Evolutionary conservation across 2,113 vertebrate genomes (phyloP).

Genomic region (Coregonus clupeaformis): DNA sequence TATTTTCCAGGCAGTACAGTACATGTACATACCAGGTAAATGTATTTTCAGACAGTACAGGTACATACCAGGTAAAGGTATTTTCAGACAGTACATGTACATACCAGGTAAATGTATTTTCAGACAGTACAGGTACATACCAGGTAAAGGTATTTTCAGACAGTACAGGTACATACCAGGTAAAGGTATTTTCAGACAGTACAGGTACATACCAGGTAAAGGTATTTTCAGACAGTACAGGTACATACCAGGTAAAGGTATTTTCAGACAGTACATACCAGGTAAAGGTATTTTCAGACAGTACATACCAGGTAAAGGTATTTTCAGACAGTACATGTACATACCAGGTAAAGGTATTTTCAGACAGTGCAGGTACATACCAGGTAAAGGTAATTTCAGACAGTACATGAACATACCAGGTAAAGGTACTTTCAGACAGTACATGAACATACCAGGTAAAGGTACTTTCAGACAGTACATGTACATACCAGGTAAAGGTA

Average conservation of each 20-base stretch:
- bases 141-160: too few relatives aligned
- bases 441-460: too few relatives aligned
- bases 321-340: slow-evolving; percentile 68
- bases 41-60: too few relatives aligned
- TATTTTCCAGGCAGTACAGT: slow-evolving; percentile 82
- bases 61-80: slow-evolving; percentile 78
- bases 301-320: slow-evolving; percentile 79
- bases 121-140: slow-evolving; percentile 72
- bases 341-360: slow-evolving; percentile 94
- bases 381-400: background rate
- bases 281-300: too few relatives aligned
- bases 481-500: slow-evolving; percentile 91
- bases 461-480: too few relatives aligned
- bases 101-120: slow-evolving; percentile 85
- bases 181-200: too few relatives aligned
- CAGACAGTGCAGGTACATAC: slow-evolving; percentile 78
- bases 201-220: slow-evolving; percentile 66
- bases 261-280: slow-evolving; percentile 80
- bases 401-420: too few relatives aligned
- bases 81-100: slow-evolving; percentile 77
- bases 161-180: too few relatives aligned
- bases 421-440: too few relatives aligned
- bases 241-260: slow-evolving; percentile 78
- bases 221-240: slow-evolving; percentile 84
- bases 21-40: too few relatives aligned